Evolutionary conservation across 2,113 vertebrate genomes (phyloP).

Genomic region (Coreoperca whiteheadi): DNA sequence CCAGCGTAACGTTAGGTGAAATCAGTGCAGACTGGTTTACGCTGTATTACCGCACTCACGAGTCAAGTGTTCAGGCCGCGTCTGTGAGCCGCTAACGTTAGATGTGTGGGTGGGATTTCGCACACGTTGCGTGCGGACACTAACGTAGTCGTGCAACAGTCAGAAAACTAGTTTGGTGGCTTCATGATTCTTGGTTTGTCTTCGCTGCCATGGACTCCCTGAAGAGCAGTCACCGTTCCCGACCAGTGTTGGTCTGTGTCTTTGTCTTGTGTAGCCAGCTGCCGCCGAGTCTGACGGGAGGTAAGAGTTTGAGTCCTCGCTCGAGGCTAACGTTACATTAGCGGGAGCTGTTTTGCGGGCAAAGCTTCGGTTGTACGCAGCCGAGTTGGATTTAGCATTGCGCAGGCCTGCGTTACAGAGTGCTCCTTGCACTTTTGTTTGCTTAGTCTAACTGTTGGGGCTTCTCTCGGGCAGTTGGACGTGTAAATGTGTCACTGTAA

Average conservation of each 20-base stretch:
- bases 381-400: too few species aligned
- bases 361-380: background rate
- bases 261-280: conserved; percentile 40
- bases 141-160: conserved; percentile 30
- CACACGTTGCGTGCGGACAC: background rate
- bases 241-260: background rate
- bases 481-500: background rate
- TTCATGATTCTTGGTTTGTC: background rate
- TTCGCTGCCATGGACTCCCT: conserved; percentile 66
- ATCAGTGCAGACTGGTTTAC: background rate
- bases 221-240: background rate
- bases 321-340: background rate
- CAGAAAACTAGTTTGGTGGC: conserved; percentile 24
- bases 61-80: background rate
- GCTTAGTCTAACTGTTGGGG: background rate
- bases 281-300: conserved; percentile 42
- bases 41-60: background rate
- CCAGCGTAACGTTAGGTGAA: too few species aligned
- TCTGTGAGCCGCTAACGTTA: background rate
- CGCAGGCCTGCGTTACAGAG: conserved; percentile 15
- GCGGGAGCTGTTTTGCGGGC: background rate
- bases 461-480: background rate
- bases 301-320: conserved; percentile 41
- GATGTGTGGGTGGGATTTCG: conserved; percentile 53
- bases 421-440: background rate